Conservation (phyloP, 2,797 vertebrate species). For the Sebastes vulpes region DNA sequence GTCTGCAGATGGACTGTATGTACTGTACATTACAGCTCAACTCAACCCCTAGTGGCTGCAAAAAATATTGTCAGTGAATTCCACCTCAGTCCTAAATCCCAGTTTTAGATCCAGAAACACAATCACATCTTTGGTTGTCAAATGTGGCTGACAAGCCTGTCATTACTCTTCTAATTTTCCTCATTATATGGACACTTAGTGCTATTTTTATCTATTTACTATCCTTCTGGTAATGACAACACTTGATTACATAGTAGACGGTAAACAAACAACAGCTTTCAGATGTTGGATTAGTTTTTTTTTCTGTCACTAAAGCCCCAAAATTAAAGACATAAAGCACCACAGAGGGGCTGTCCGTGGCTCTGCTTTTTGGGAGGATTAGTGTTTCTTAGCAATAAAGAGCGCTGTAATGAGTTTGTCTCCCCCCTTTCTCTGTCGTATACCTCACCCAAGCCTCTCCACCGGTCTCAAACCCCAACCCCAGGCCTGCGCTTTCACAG, state of each 20-base stretch:
- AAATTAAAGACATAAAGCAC: slow-evolving; percentile 66
- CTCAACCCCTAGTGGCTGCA: slow-evolving; percentile 76
- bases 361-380: slow-evolving; percentile 67
- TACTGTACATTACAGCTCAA: slow-evolving; percentile 53
- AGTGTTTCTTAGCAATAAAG: slow-evolving; percentile 75
- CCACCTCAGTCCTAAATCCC: slow-evolving; percentile 28
- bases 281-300: slow-evolving; percentile 70
- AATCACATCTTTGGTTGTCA: slow-evolving; percentile 23
- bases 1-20: slow-evolving; percentile 19
- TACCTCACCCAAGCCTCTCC: slow-evolving; percentile 16
- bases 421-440: slow-evolving; percentile 44
- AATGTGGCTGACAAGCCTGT: slow-evolving; percentile 45
- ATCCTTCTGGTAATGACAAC: slow-evolving; percentile 59
- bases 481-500: slow-evolving; percentile 57
- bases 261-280: slow-evolving; percentile 75
- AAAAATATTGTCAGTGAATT: slow-evolving; percentile 14
- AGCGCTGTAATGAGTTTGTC: slow-evolving; percentile 59
- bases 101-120: slow-evolving; percentile 36
- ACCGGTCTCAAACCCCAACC: slow-evolving; percentile 48
- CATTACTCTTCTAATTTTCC: slow-evolving; percentile 52
- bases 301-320: slow-evolving; percentile 52
- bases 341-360: slow-evolving; percentile 44
- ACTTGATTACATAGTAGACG: slow-evolving; percentile 56
- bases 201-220: slow-evolving; percentile 69
- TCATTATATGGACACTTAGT: slow-evolving; percentile 50